These are phyloP conservation scores for Unio pictorum DNA, from an alignment of 2,888 invertebrate species.

Conservation along the genomic window DNA sequence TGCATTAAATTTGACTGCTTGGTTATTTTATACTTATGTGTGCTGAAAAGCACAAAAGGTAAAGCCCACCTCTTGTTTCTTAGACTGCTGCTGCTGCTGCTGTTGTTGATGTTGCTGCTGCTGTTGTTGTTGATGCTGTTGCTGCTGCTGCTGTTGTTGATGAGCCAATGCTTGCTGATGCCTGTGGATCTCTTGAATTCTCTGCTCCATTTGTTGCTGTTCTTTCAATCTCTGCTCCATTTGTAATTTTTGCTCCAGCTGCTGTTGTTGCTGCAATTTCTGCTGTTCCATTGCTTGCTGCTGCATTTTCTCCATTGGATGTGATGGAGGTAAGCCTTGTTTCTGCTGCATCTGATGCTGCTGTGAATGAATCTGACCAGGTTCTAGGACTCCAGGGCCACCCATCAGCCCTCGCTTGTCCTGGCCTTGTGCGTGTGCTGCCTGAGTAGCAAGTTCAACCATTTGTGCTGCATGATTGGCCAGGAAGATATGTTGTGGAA, in stretches of 20 bases:
- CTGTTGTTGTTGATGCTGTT: constrained; percentile 26
- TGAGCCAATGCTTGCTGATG: constrained; percentile 13
- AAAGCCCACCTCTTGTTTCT: constrained; percentile 14
- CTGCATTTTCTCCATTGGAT: constrained; percentile 18
- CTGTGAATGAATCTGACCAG: constrained; percentile 8
- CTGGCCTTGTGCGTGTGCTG: constrained; percentile 7
- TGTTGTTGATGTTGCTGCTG: constrained; percentile 29
- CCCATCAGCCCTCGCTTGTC: not conserved
- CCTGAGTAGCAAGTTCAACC: not conserved
- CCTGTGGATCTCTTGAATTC: constrained; percentile 23
- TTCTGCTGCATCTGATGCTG: constrained; percentile 17
- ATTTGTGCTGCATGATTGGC: not conserved
- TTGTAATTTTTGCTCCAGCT: constrained; percentile 11
- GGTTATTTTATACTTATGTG: no score
- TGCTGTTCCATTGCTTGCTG: constrained; percentile 20
- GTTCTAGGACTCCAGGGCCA: not conserved
- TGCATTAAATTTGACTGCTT: no score
- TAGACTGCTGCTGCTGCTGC: constrained; percentile 23
- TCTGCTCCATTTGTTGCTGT: constrained; percentile 17
- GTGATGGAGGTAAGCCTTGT: constrained; percentile 5
- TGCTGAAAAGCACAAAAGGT: no score
- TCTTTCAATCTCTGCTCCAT: constrained; percentile 11
- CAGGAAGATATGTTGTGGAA: constrained; percentile 2
- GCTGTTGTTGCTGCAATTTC: constrained; percentile 17
- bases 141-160: constrained; percentile 12